Conservation (phyloP, 2,888 invertebrate genomes). For the Baronia brevicornis region DNA sequence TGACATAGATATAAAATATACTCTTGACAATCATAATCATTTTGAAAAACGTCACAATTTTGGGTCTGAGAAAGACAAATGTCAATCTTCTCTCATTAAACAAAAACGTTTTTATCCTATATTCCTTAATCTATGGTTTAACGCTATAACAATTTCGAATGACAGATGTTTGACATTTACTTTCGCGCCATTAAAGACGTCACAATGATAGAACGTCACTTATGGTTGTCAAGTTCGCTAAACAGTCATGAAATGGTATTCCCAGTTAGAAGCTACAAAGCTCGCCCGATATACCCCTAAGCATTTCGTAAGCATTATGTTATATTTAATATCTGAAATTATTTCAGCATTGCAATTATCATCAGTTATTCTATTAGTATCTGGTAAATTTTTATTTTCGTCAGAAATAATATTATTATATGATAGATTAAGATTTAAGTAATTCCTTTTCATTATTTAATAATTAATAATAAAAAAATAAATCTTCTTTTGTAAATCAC, state of each 20-base stretch:
- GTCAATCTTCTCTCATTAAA: slow-evolving; percentile 14
- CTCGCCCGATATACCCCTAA: slow-evolving; percentile 22
- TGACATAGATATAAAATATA: slow-evolving; percentile 12
- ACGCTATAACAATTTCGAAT: slow-evolving; percentile 14
- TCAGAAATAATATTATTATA: no score
- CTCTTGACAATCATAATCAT: slow-evolving; percentile 15
- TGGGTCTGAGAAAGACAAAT: slow-evolving; percentile 11
- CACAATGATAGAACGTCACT: slow-evolving; percentile 7
- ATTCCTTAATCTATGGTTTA: slow-evolving; percentile 2
- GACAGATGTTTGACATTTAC: slow-evolving; percentile 16
- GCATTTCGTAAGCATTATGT: slow-evolving; percentile 15
- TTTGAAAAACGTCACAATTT: slow-evolving; percentile 8
- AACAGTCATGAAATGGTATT: slow-evolving; percentile 18
- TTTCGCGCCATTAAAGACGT: slow-evolving; percentile 10
- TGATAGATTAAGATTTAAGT: no score
- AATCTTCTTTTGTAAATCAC: no score
- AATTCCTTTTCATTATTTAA: no score
- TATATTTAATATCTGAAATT: slow-evolving; percentile 5
- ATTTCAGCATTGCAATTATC: slow-evolving; percentile 3
- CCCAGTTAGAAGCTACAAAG: slow-evolving; percentile 33
- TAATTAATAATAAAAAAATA: no score
- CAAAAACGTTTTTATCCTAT: neutral
- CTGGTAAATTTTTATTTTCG: no score
- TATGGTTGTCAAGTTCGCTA: slow-evolving; percentile 19
- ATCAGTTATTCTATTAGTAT: no score